These are phyloP conservation scores for Entosphenus tridentatus DNA, from an alignment of 2,113 vertebrate genomes.

Conservation along the genomic window DNA sequence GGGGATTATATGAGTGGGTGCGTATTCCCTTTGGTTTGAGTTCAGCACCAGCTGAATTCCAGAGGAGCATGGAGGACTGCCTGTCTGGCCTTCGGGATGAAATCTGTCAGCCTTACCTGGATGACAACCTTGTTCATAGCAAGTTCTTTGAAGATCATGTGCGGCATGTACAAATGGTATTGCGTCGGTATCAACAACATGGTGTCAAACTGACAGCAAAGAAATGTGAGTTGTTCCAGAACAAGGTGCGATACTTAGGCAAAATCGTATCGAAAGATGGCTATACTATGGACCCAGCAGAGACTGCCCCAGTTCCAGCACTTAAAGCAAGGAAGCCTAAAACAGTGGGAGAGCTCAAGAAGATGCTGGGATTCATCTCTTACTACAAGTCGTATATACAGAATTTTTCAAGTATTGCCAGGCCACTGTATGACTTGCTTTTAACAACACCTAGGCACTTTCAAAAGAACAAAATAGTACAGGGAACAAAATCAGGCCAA, in stretches of 20 bases:
- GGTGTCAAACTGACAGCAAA: neutral
- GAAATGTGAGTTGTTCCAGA: neutral
- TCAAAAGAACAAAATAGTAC: no score
- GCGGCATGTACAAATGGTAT: neutral
- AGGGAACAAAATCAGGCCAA: no score
- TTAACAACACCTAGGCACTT: no score
- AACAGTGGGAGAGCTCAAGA: neutral
- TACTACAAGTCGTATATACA: neutral
- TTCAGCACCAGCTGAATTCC: no score
- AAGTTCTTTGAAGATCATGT: no score
- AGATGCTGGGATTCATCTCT: neutral
- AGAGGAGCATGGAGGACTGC: no score
- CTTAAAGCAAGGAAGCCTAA: slow-evolving; percentile 1
- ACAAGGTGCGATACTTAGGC: slow-evolving; percentile 1
- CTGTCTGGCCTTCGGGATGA: no score
- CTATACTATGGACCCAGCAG: neutral
- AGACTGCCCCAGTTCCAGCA: slow-evolving; percentile 8
- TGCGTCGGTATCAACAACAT: neutral
- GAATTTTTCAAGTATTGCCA: neutral
- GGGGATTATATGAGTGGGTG: no score
- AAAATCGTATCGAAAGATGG: neutral
- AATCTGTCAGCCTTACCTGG: no score
- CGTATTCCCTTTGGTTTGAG: no score
- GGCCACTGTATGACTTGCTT: neutral
- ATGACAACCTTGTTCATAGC: no score